These are phyloP conservation scores for Eupeodes corollae DNA, from an alignment of 1,140 invertebrate species.

Conservation along the genomic window DNA sequence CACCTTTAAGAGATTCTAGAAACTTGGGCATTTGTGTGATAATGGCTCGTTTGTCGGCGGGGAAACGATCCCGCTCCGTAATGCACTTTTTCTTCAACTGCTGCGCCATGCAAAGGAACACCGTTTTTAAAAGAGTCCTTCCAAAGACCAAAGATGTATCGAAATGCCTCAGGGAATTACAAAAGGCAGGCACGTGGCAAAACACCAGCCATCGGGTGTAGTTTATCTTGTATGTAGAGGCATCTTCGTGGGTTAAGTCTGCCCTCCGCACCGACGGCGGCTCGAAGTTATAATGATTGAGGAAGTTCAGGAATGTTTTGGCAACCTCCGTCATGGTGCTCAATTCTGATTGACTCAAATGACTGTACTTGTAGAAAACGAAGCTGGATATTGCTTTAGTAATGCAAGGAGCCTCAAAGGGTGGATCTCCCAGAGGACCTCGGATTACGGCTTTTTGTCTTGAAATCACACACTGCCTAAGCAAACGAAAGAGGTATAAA, in stretches of 20 bases:
- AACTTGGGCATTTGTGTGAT: conserved; percentile 62
- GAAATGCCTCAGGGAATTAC: conserved; percentile 81
- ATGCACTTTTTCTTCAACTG: conserved; percentile 86
- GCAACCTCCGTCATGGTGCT: conserved; percentile 86
- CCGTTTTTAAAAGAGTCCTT: conserved; percentile 66
- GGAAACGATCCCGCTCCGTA: conserved; percentile 76
- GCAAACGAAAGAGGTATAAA: conserved; percentile 75
- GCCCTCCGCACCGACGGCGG: conserved; percentile 64
- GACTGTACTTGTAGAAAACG: conserved; percentile 71
- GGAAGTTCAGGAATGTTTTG: conserved; percentile 85
- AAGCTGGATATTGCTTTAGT: conserved; percentile 85
- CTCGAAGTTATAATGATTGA: conserved; percentile 92
- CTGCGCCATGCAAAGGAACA: conserved; percentile 79
- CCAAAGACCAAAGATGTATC: conserved; percentile 88
- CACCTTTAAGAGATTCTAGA: conserved; percentile 72
- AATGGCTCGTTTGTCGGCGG: conserved; percentile 65
- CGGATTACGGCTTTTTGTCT: conserved; percentile 71
- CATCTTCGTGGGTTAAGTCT: conserved; percentile 62
- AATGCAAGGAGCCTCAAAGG: conserved; percentile 86
- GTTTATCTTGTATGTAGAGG: conserved; percentile 77
- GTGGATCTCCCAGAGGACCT: conserved; percentile 76
- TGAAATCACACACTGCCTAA: conserved; percentile 76
- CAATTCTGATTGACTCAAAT: conserved; percentile 70
- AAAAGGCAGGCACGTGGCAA: conserved; percentile 89
- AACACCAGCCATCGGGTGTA: conserved; percentile 94